Conservation (phyloP, 2,113 vertebrate species). For the Propithecus coquereli region DNA sequence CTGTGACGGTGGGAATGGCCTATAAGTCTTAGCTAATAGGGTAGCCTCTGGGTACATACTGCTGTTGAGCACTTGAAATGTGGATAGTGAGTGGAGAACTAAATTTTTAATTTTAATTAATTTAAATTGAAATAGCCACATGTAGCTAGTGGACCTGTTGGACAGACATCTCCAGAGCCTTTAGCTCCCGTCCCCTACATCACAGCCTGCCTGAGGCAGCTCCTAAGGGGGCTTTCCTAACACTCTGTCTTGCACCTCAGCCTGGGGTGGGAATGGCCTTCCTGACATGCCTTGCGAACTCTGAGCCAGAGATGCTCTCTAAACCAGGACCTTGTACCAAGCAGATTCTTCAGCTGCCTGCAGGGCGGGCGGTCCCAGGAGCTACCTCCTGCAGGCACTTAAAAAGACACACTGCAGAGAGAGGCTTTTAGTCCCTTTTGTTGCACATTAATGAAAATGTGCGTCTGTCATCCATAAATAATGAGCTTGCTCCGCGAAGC, state of each 20-base stretch:
- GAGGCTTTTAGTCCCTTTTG: slow-evolving; percentile 11
- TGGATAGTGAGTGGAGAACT: background rate
- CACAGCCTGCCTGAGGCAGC: background rate
- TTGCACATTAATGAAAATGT: slow-evolving; percentile 57
- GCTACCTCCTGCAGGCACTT: background rate
- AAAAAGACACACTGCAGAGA: background rate
- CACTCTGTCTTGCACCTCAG: background rate
- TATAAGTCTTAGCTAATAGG: accelerated
- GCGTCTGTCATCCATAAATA: slow-evolving; percentile 45
- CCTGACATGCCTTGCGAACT: background rate
- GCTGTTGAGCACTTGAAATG: background rate
- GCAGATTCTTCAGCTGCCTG: background rate
- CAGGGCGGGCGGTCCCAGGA: background rate
- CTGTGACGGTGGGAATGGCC: background rate
- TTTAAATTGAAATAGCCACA: background rate
- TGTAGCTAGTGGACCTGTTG: background rate
- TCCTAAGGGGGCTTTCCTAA: background rate
- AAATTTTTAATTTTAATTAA: background rate
- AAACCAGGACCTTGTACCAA: background rate
- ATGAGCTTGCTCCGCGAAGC: slow-evolving; percentile 38
- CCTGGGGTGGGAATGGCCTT: background rate
- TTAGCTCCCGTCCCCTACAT: background rate
- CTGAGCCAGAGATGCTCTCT: background rate
- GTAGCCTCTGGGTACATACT: too few relatives aligned
- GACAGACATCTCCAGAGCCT: background rate